Percentiles rank a stretch among this genome's conserved stretches.
phyloP scores from a whole-genome alignment of 2,113 vertebrate species.

The Nesospiza acunhae region DNA sequence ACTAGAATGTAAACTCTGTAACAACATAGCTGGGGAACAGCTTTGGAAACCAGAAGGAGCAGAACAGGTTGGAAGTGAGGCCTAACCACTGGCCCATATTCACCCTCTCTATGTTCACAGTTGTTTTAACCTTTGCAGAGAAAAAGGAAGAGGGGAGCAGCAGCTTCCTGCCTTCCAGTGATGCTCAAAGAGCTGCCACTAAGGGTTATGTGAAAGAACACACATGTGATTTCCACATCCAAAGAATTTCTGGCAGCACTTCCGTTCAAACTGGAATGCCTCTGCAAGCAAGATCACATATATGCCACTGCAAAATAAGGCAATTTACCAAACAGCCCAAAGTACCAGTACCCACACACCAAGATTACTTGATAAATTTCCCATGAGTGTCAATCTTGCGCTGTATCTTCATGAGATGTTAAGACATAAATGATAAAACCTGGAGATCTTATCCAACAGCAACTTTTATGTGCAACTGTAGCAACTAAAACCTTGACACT shows the following conservation, averaged over 20 bases:
- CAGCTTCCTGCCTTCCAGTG: not conserved
- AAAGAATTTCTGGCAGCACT: not conserved
- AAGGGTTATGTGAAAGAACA: not conserved
- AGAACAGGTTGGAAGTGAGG: too few species aligned
- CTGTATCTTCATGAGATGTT: not conserved
- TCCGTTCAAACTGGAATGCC: not conserved
- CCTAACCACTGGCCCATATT: not conserved
- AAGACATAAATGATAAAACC: not conserved
- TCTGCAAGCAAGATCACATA: not conserved
- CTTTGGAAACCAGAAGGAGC: not conserved
- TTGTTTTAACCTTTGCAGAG: not conserved
- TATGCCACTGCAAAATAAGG: not conserved
- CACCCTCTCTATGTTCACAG: rapidly evolving
- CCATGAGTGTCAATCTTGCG: not conserved
- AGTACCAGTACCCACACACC: not conserved
- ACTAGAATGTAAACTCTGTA: not conserved
- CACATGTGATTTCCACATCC: not conserved
- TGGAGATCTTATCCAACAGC: not conserved
- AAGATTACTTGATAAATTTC: not conserved
- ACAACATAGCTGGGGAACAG: not conserved
- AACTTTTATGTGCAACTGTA: not conserved
- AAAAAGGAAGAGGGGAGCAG: not conserved
- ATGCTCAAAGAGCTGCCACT: not conserved
- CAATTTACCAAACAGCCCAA: not conserved
- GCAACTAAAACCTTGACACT: not conserved